Conservation (phyloP, 2,888 invertebrate species). For the Corbicula japonica region DNA sequence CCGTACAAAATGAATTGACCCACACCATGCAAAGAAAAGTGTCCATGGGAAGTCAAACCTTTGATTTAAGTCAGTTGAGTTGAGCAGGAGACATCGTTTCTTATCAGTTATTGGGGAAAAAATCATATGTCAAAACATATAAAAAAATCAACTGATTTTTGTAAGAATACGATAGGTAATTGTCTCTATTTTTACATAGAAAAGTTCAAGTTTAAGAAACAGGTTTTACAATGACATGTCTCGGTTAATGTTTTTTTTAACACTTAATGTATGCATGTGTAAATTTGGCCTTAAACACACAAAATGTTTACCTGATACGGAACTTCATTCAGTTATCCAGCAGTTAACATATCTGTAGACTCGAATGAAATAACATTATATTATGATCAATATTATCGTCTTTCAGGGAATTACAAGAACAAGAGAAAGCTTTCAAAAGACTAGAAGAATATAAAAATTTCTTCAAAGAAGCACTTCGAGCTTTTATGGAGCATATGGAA, state of each 20-base stretch:
- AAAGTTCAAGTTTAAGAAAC: background rate
- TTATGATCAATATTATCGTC: background rate
- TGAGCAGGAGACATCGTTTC: too few species aligned
- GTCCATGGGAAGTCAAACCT: too few species aligned
- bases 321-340: background rate
- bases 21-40: too few species aligned
- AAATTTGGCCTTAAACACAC: background rate
- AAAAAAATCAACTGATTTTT: too few species aligned
- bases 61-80: too few species aligned
- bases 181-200: too few species aligned
- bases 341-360: background rate
- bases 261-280: background rate
- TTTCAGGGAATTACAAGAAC: conserved; percentile 35
- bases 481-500: conserved; percentile 48
- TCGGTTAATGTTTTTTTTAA: background rate
- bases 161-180: too few species aligned
- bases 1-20: too few species aligned
- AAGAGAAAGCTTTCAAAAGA: conserved; percentile 27
- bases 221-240: background rate
- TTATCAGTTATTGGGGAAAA: too few species aligned
- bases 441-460: conserved; percentile 33
- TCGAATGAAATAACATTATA: background rate
- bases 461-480: conserved; percentile 30
- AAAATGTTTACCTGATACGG: background rate
- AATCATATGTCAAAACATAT: too few species aligned